Percentiles rank a stretch among this genome's conserved stretches.
Evolutionary conservation across 2,113 vertebrate genomes (phyloP).

Genomic region (Aplodontia rufa): DNA sequence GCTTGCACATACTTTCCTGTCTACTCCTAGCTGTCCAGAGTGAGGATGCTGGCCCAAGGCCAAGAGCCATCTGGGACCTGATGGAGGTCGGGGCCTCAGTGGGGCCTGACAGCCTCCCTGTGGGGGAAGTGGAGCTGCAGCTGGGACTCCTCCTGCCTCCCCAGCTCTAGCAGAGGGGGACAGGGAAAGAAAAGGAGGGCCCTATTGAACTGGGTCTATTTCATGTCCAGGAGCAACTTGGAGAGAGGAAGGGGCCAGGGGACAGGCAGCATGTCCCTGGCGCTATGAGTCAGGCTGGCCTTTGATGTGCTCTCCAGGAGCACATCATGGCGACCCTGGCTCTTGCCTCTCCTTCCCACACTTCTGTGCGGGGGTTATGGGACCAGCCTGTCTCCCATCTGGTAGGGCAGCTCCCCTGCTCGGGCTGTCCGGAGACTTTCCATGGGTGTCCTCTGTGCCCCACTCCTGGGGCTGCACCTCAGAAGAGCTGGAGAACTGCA

Average conservation of each 20-base stretch:
- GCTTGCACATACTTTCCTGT: neutral
- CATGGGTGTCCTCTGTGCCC: rapidly evolving
- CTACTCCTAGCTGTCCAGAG: neutral
- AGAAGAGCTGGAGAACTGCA: neutral
- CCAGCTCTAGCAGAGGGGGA: slow-evolving; percentile 70
- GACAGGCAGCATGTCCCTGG: neutral
- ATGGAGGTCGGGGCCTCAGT: neutral
- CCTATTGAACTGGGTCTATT: neutral
- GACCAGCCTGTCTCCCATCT: neutral
- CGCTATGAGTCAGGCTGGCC: neutral
- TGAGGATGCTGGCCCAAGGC: neutral
- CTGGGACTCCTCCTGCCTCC: neutral
- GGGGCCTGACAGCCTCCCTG: neutral
- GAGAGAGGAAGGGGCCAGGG: neutral
- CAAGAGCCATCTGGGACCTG: neutral
- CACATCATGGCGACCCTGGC: neutral
- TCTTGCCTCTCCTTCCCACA: no score
- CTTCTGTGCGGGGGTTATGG: neutral
- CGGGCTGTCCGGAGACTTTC: neutral
- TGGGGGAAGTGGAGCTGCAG: no score
- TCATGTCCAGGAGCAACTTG: slow-evolving; percentile 17
- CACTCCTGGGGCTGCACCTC: neutral
- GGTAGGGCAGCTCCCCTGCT: neutral
- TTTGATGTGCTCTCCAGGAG: neutral
- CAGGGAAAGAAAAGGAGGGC: slow-evolving; percentile 30